Conservation (phyloP, 1,140 invertebrate genomes). For the Drosophila mojavensis region DNA sequence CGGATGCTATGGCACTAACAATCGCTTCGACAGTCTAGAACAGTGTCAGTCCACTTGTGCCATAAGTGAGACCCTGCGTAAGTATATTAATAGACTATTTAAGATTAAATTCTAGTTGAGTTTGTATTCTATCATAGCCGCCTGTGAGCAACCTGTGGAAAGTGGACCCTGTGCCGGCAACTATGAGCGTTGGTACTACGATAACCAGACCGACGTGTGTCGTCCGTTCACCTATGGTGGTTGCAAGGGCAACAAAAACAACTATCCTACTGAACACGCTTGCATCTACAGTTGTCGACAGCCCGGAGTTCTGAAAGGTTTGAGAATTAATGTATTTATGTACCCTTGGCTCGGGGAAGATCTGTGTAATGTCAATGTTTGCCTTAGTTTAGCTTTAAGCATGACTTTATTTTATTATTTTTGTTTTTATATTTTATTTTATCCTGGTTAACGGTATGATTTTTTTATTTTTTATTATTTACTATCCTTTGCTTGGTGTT, state of each 20-base stretch:
- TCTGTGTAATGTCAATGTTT: slow-evolving; percentile 11
- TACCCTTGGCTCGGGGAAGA: background rate
- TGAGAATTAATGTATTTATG: slow-evolving; percentile 50
- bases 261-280: slow-evolving; percentile 92
- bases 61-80: slow-evolving; percentile 88
- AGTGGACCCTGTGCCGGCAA: slow-evolving; percentile 93
- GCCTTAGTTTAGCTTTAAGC: slow-evolving; percentile 30
- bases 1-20: slow-evolving; percentile 95
- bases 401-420: slow-evolving; percentile 39
- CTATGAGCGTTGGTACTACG: slow-evolving; percentile 92
- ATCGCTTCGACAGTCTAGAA: slow-evolving; percentile 93
- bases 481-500: slow-evolving; percentile 49
- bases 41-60: slow-evolving; percentile 93
- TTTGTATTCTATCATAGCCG: slow-evolving; percentile 86
- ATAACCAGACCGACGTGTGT: slow-evolving; percentile 89
- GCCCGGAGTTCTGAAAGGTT: slow-evolving; percentile 90
- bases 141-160: slow-evolving; percentile 91
- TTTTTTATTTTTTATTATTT: slow-evolving; percentile 46
- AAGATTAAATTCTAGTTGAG: background rate
- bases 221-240: slow-evolving; percentile 94
- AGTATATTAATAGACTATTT: slow-evolving; percentile 37
- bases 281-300: slow-evolving; percentile 91
- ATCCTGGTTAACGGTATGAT: slow-evolving; percentile 62
- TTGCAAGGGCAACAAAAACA: slow-evolving; percentile 95
- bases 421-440: no score